Evolutionary conservation across 2,797 vertebrate species (phyloP), one percentile per base, ranked within the genome.

Genomic region (Pitangus sulphuratus): DNA sequence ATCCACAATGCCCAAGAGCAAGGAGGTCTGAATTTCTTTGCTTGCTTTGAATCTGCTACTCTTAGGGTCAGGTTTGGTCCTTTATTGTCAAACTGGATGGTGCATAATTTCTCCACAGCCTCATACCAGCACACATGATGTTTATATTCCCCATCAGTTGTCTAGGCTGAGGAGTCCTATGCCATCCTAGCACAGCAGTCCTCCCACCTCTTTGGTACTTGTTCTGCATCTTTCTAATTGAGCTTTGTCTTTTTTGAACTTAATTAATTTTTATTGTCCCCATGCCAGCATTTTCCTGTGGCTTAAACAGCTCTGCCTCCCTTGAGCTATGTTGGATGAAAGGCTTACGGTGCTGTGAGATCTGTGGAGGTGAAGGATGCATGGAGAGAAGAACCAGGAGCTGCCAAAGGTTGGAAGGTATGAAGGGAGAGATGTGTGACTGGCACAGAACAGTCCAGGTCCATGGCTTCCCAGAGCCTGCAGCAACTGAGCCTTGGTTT

Each of bases 71-170:
- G 24, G 12, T 54, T 17, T 84, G 64, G 50, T 45, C 35, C 28
- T 76, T 72, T n/a, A 16, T 4, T 74, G 14, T 45, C 68, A 35
- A 15, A 58, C 12, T 14, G n/a, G 16, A 30, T 22, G 76, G 26
- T 0, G 1, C 8, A 19, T 5, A 7, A 2, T 56, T 78, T 14
- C 37, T 75, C 25, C 33, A 15, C 31, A 51, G 35, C 28, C 56
- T 70, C 0, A 0, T 12, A 58, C 30, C 42, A 57, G 15, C 1
- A 0, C 8, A 30, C 0, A 1, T 45, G 18, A 13, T 6, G 50
- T 58, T 39, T 15, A 31, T 25, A n/a, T 45, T 74, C 17, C 30
- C 33, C 17, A 47, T 15, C 28, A 31, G 11, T 0, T 62, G 15
- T 31, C 1, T 1, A 39, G 45, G 58, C 37, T 50, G 50, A 44